Base-by-base conservation (phyloP, 2,113 vertebrate species). In the Pyxicephalus adspersus region DNA sequence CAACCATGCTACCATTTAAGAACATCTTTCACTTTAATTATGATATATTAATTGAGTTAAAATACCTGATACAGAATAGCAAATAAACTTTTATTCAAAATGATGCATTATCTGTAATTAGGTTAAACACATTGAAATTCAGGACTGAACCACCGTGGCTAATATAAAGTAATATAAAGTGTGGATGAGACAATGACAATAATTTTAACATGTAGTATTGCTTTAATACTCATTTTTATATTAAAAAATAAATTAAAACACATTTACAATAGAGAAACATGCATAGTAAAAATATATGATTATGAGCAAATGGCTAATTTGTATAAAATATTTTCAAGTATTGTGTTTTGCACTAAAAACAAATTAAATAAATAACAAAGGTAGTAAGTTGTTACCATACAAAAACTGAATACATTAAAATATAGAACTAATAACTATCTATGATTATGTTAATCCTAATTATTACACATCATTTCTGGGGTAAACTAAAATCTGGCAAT, bases 261-360 rank as follows among this genome's bases (percentile, higher is more conserved):
- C 23, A 26, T 57, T 73, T 58, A 58, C 15, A 60, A n/a, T 57
- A 55, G 28, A 52, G 22, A 72, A 72, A 74, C 55, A 58, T 38
- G n/a, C 22, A 74, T 60, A 74, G 71, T 60, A 74, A 74, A 68
- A 71, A 74, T 61, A 74, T 74, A 74, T 31, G 6, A 73, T 38
- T 38, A 74, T 29, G 11, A 58, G 17, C 29, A 23, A 55, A 74
- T 74, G 54, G 29, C 29, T 74, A 74, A 38, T 74, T 22, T 74
- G 51, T 74, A 74, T 58, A 74, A 74, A 74, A 74, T 31, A 58
- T 9, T 74, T 58, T 74, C 71, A 74, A 74, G 51, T 74, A 74
- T 74, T 74, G 70, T 58, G 7, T 2, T 74, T 38, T 74, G 54
- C 71, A 74, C 54, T 23, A 38, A 7, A 60, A 74, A 38, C 1